Percentiles rank a stretch among this genome's conserved stretches.
These are phyloP conservation scores for Dolichallabes microphthalmus DNA, from an alignment of 2,113 vertebrate genomes.

Conservation along the genomic window DNA sequence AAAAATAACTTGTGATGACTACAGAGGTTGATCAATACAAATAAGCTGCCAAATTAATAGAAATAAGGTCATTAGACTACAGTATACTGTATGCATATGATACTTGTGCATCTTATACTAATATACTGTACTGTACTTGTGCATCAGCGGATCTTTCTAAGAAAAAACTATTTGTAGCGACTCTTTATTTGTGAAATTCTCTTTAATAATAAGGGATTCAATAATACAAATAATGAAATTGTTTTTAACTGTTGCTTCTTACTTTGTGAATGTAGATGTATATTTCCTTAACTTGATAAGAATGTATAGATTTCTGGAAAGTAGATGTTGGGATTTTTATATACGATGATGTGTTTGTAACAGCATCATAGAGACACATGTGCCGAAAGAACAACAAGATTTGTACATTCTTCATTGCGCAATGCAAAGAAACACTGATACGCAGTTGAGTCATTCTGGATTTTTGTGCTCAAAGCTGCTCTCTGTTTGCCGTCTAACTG, in stretches of 20 bases:
- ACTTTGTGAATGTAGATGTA: neutral
- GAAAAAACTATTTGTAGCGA: neutral
- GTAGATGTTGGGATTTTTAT: neutral
- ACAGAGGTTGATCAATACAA: neutral
- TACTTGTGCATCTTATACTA: no score
- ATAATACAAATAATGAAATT: neutral
- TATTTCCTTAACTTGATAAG: neutral
- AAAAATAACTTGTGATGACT: neutral
- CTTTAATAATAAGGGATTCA: neutral
- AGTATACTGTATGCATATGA: neutral
- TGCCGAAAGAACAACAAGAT: neutral
- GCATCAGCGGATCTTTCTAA: neutral
- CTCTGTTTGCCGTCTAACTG: constrained; percentile 1
- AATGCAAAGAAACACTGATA: neutral
- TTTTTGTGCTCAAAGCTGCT: neutral
- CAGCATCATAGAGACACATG: neutral
- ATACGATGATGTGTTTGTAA: neutral
- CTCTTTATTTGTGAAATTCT: neutral
- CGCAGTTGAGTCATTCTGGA: neutral
- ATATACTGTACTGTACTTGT: neutral
- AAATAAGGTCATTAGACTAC: neutral
- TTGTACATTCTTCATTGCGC: neutral
- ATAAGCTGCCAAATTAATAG: neutral
- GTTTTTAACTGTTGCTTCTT: neutral
- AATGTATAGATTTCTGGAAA: neutral